Base-by-base conservation (phyloP, 2,797 vertebrate species). In the Sebastes oblongus region DNA sequence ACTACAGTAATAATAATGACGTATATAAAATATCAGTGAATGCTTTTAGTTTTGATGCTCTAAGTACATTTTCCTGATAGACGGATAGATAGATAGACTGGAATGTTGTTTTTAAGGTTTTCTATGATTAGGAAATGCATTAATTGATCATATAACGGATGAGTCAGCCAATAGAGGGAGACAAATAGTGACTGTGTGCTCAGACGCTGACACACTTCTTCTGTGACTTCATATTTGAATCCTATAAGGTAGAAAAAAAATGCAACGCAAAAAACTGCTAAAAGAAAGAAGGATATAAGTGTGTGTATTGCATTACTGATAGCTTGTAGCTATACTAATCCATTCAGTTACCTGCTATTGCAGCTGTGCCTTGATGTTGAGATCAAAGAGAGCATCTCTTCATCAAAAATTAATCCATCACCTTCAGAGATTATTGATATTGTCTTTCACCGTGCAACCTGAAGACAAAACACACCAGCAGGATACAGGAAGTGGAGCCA, bases 111-210 rank as follows among this genome's bases (percentile, higher is more conserved):
- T 29, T 62, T 34, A 8, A 50, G 16, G 10, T 52, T 78, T 80
- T 29, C 6, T 81, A 4, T 76, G 29, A 79, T 70, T 54, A 77
- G 22, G 30, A 76, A 70, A 30, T 60, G n/a, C 54, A 81, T 72
- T 27, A 32, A 75, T 82, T 72, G 1, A 62, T 66, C 68, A 70
- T 36, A 62, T 77, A 72, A 83, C 50, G 16, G 72, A 34, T n/a
- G n/a, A 82, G 34, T 81, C 72, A 75, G 72, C 89, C 94, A 91
- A 88, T 72, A 94, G 93, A 92, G 91, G 91, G 92, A 91, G 92
- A 91, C 92, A 93, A 91, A 93, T 55, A 10, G 82, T 86, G 77
- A 61, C 52, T 8, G n/a, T 60, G 16, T 58, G 16, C 70, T 64
- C 61, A 60, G 70, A 61, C 59, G 12, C 42, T 66, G 62, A 77